Conservation (phyloP, 2,113 vertebrate genomes). For the human region GRCh38 chr18:28198501-28199000, state of each 20-base stretch:
- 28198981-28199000: constrained; percentile 1
- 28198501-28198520: not conserved
- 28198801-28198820: constrained; percentile 68
- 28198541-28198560: not conserved
- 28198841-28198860: constrained; percentile 61
- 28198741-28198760: constrained; percentile 73
- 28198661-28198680: constrained; percentile 50
- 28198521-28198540: constrained; percentile 36
- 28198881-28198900: constrained; percentile 4
- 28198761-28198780: constrained; percentile 79
- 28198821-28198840: constrained; percentile 67
- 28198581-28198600: not conserved
- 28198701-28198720: constrained; percentile 69
- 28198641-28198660: not conserved
- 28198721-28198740: constrained; percentile 78
- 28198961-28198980: not conserved
- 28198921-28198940: not conserved
- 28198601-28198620: constrained; percentile 20
- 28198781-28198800: constrained; percentile 77
- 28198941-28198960: not conserved
- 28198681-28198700: constrained; percentile 47
- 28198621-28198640: not conserved
- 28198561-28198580: not conserved
- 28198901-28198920: constrained; percentile 62
- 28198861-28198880: constrained; percentile 48